phyloP scores from a whole-genome alignment of 2,797 vertebrate genomes.

The Chelonia mydas region DNA sequence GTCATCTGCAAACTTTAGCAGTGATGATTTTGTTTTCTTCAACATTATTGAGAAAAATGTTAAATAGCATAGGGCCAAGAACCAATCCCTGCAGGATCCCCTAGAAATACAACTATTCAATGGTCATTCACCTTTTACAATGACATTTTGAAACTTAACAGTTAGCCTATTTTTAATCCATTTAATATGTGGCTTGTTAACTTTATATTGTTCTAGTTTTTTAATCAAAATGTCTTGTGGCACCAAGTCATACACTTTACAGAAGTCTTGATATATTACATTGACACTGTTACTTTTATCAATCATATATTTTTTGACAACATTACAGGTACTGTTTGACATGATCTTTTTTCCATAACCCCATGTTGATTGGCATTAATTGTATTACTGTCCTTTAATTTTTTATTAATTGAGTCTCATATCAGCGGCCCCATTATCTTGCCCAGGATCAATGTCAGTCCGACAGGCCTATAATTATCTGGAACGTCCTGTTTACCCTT shows the following conservation, averaged over 20 bases:
- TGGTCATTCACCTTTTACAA: not conserved
- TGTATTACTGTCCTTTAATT: not conserved
- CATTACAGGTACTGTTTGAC: not conserved
- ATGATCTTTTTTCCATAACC: not conserved
- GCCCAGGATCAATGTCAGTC: not conserved
- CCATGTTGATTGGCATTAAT: not conserved
- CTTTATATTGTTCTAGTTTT: not conserved
- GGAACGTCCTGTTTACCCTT: not conserved
- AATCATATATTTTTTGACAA: not conserved
- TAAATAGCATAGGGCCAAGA: not conserved
- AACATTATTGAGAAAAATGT: not conserved
- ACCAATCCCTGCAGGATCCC: not conserved
- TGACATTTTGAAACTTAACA: not conserved
- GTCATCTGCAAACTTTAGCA: not conserved
- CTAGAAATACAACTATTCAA: not conserved
- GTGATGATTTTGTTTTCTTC: not conserved
- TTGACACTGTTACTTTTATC: not conserved
- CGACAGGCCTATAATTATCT: not conserved
- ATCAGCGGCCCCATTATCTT: not conserved
- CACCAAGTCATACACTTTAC: not conserved
- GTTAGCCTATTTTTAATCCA: not conserved
- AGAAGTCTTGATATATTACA: not conserved
- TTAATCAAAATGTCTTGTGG: not conserved
- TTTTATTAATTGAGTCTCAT: not conserved
- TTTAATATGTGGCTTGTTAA: not conserved